Evolutionary conservation across 2,888 invertebrate genomes (phyloP), one percentile per base, ranked within the genome.

Genomic region (Chromoteleia sp.): DNA sequence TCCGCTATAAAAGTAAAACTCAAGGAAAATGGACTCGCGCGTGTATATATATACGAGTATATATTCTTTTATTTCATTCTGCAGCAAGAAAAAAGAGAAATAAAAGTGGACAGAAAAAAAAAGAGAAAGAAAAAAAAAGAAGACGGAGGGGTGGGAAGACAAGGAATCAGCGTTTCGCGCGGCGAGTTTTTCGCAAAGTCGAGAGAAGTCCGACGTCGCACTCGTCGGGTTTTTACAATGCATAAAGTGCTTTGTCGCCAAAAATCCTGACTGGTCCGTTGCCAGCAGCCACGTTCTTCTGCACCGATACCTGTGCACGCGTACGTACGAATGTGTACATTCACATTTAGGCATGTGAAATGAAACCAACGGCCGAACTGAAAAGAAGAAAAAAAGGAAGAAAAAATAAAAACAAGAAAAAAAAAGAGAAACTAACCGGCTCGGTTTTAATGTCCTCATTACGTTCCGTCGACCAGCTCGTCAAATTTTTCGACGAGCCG

Each of bases 161-260:
- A 78, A 76, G 83, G 83, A 82, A 83, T 83, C 82, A 76, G 68
- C 82, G 83, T 80, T 83, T 79, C 71, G 81, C 81, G 77, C 79
- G 61, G 81, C 74, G 82, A 80, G 67, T 75, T 82, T 82, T 82
- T 82, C 82, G 73, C 67, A 59, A 75, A 82, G 78, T 79, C 78
- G 82, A 54, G 82, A 54, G 30, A 67, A 75, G 75, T 65, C 83
- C 80, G 81, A 74, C 73, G 81, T 68, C 78, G 71, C 73, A 68
- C 80, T 76, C 75, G 81, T 68, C 79, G 73, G 65, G 82, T 87
- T 88, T 87, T 87, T 86, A 87, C 86, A 85, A 87, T 86, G 87
- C 86, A 86, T 86, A 87, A 87, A 86, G 86, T 88, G 86, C 86
- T 86, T 88, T 86, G 87, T 87, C 86, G 85, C 79, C 84, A 83